phyloP scores from a whole-genome alignment of 2,797 vertebrate genomes.

The Pseudochromis fuscus region DNA sequence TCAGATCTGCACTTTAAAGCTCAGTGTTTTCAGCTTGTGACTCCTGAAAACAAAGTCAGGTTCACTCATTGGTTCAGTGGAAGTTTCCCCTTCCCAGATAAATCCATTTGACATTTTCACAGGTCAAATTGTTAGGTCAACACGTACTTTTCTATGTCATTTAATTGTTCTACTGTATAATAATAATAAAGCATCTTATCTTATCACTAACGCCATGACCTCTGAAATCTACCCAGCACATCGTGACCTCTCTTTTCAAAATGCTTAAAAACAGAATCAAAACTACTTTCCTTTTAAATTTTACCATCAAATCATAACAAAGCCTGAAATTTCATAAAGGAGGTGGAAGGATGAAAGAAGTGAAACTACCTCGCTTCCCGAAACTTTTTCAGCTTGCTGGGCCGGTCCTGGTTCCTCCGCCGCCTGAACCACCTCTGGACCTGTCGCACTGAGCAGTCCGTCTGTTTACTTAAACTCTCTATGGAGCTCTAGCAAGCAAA shows the following conservation, averaged over 20 bases:
- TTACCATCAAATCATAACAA: no score
- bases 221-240: background rate
- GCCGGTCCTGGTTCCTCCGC: slow-evolving; percentile 94
- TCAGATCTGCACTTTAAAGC: no score
- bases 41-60: background rate
- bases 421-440: slow-evolving; percentile 94
- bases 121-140: background rate
- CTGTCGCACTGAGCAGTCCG: slow-evolving; percentile 86
- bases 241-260: background rate
- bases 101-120: no score
- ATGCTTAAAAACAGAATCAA: no score
- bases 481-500: slow-evolving; percentile 84
- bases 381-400: slow-evolving; percentile 95
- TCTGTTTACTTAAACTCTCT: slow-evolving; percentile 88
- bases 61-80: background rate
- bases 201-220: no score
- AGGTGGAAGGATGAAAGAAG: background rate
- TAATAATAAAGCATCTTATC: no score
- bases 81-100: no score
- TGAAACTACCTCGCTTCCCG: slow-evolving; percentile 89
- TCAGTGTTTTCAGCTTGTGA: background rate
- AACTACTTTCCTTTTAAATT: no score
- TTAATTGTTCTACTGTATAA: no score
- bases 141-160: background rate
- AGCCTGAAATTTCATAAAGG: background rate